Evolutionary conservation across 92 coral and sea anemone genomes (phyloP), one percentile per base, ranked within the genome.

Genomic region (Umimayanthus kanabou): DNA sequence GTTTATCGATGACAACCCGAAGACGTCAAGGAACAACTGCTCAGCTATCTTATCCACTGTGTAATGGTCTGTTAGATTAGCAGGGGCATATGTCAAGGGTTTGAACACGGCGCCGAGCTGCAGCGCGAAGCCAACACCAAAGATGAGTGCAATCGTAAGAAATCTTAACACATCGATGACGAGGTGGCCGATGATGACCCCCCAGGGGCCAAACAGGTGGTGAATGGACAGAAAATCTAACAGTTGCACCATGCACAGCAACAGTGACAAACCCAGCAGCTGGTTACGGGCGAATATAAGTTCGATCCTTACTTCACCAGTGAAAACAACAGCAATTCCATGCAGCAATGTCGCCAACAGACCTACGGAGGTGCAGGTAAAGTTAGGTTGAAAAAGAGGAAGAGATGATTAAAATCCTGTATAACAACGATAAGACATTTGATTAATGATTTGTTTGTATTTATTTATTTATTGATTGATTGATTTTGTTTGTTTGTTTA

Each of bases 131-230:
- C 95, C 96, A 43, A 93, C 47, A 76, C 96, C 91, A 86, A 97
- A 97, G 66, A 97, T 90, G 39, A 91, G 82, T 85, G 95, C 74
- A 65, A 97, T 95, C 66, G 92, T 85, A 4, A 97, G 94, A 69
- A 97, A 97, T 20, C 98, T 92, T 26, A 93, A 89, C 43, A 97
- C 95, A 76, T 97, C 99, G 14, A 94, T 93, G 50, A 97, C 93
- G 4, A 97, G 88, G 87, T 97, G 98, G 72, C 99, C 99, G 49
- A 97, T 97, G 89, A 97, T 97, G 72, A 97, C 98, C 15, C 99
- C 96, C 99, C 99, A 97, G 1, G 99, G 99, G 9, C 99, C 99
- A 55, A 97, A 97, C 88, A 95, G 90, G 39, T 94, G 94, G 83
- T 97, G 99, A 90, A 97, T 92, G 77, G 99, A 95, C 26, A 97